These are phyloP conservation scores for Budorcas taxicolor DNA, from an alignment of 2,113 vertebrate species.

Conservation along the genomic window DNA sequence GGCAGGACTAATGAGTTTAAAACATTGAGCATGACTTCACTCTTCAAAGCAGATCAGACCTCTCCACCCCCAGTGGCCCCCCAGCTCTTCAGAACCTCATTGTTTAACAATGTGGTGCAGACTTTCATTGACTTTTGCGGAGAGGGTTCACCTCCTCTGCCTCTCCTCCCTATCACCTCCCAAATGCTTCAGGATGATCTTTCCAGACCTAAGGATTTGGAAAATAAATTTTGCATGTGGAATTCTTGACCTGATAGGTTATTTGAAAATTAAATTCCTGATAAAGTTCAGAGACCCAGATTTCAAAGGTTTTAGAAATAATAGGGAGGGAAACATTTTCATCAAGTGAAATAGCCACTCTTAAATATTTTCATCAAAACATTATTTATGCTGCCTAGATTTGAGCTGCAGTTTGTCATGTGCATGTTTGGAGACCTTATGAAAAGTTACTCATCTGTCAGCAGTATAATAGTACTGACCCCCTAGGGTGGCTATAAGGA, in stretches of 20 bases:
- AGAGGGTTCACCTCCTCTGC: neutral
- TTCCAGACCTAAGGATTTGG: neutral
- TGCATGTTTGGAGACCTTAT: neutral
- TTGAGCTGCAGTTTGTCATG: neutral
- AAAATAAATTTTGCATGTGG: neutral
- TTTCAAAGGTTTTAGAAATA: constrained; percentile 35
- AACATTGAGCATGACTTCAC: constrained; percentile 40
- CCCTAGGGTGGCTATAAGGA: neutral
- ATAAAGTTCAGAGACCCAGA: neutral
- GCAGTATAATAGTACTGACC: neutral
- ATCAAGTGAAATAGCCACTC: neutral
- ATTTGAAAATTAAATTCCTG: constrained; percentile 50
- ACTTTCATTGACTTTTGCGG: neutral
- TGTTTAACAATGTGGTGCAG: neutral
- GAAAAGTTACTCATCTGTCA: neutral
- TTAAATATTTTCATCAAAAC: constrained; percentile 12
- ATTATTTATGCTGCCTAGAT: neutral
- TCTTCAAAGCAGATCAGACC: constrained; percentile 29
- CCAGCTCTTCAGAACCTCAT: neutral
- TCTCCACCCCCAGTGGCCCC: neutral
- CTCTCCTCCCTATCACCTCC: neutral
- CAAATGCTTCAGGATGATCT: neutral
- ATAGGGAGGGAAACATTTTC: neutral
- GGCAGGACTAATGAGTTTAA: constrained; percentile 5
- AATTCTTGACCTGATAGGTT: constrained; percentile 31